phyloP scores from a whole-genome alignment of 1,140 invertebrate genomes.

The Sycobia sp. region DNA sequence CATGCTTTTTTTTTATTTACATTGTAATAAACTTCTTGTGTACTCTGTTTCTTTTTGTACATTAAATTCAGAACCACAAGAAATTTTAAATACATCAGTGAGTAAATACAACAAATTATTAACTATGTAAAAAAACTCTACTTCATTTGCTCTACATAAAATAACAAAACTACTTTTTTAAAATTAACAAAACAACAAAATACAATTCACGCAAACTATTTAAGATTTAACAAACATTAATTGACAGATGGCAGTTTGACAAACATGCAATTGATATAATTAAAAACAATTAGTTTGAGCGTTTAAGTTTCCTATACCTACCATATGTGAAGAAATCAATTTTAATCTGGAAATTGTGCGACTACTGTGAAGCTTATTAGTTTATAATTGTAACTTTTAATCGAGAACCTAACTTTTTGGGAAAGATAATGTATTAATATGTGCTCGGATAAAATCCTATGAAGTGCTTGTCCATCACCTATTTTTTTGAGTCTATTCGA shows the following conservation, averaged over 20 bases:
- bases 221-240: too few species aligned
- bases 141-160: background rate
- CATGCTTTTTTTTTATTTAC: constrained; percentile 37
- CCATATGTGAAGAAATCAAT: constrained; percentile 6
- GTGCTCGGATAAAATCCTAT: constrained; percentile 7
- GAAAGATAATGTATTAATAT: constrained; percentile 13
- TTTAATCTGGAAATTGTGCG: constrained; percentile 24
- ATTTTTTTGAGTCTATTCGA: constrained; percentile 3
- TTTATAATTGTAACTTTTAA: background rate
- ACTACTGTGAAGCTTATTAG: constrained; percentile 18
- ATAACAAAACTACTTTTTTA: too few species aligned
- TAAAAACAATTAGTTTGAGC: too few species aligned
- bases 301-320: too few species aligned
- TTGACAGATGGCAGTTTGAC: too few species aligned
- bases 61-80: background rate
- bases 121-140: background rate
- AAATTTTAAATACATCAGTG: constrained; percentile 1
- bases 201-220: too few species aligned
- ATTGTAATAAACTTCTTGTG: constrained; percentile 12
- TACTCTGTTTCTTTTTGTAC: background rate
- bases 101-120: background rate
- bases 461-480: constrained; percentile 32
- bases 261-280: constrained; percentile 6
- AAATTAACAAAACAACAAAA: too few species aligned
- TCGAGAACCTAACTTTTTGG: constrained; percentile 16